phyloP scores from a whole-genome alignment of 2,797 vertebrate genomes.

The Artibeus jamaicensis region DNA sequence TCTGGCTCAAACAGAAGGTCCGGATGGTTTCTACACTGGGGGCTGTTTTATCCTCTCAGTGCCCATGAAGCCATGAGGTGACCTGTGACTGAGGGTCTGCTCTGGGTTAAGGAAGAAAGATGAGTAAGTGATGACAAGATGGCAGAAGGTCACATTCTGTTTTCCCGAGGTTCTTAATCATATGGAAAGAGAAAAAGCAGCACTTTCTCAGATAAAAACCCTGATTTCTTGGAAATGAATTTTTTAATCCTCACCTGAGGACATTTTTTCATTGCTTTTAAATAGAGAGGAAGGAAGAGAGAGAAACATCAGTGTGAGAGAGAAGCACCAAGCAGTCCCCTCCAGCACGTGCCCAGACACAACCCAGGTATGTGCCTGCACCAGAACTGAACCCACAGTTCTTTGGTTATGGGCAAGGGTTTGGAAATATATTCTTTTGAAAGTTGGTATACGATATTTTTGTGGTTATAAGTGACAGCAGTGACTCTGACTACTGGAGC shows the following conservation, averaged over 20 bases:
- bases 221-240: background rate
- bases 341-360: no score
- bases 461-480: background rate
- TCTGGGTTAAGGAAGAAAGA: background rate
- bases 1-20: constrained; percentile 7
- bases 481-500: background rate
- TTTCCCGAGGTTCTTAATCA: constrained; percentile 16
- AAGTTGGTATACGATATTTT: background rate
- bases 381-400: no score
- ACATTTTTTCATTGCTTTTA: no score
- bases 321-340: no score
- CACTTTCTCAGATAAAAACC: background rate
- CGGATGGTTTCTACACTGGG: background rate
- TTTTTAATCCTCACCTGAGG: background rate
- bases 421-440: background rate
- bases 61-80: background rate
- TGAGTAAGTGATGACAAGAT: background rate
- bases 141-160: background rate
- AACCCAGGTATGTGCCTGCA: no score
- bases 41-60: background rate
- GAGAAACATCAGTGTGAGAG: no score
- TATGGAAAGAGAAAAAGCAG: background rate
- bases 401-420: no score
- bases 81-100: background rate
- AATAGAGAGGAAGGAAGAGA: no score